Evolutionary conservation across 2,113 vertebrate genomes (phyloP).

Genomic region (Zosterops lateralis): DNA sequence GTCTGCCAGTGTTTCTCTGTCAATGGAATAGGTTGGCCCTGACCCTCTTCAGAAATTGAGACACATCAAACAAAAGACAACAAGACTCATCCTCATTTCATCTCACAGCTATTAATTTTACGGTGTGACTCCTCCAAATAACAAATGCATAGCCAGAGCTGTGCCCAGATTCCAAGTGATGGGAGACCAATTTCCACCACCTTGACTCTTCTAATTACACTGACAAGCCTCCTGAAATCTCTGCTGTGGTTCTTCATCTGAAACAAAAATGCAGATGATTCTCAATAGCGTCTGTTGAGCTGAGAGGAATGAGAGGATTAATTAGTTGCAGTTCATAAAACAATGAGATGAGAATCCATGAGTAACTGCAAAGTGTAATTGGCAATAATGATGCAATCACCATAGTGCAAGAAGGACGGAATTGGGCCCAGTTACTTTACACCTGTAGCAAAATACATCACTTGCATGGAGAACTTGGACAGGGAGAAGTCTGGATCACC

Average conservation of each 20-base stretch:
- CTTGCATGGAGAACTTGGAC: neutral
- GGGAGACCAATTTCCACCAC: constrained; percentile 43
- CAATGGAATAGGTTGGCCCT: constrained; percentile 46
- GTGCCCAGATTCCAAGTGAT: constrained; percentile 10
- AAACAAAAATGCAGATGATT: constrained; percentile 35
- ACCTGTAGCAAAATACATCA: neutral
- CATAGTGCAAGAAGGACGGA: neutral
- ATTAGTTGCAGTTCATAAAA: constrained; percentile 66
- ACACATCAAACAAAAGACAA: constrained; percentile 56
- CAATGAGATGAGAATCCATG: constrained; percentile 53
- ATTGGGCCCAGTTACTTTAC: neutral
- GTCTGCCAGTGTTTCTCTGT: constrained; percentile 42
- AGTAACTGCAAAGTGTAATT: constrained; percentile 23
- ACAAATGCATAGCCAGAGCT: neutral
- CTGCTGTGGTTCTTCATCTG: constrained; percentile 22
- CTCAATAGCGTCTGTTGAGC: neutral
- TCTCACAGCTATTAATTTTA: constrained; percentile 61
- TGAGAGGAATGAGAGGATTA: constrained; percentile 53
- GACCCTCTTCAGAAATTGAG: constrained; percentile 47
- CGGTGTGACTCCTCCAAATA: constrained; percentile 21
- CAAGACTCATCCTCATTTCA: constrained; percentile 37
- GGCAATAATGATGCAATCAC: constrained; percentile 5
- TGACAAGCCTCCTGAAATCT: constrained; percentile 44
- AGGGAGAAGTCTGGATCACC: neutral
- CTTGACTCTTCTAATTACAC: constrained; percentile 51